These are phyloP conservation scores for Yponomeuta cagnagella DNA, from an alignment of 2,888 invertebrate species.

Conservation along the genomic window DNA sequence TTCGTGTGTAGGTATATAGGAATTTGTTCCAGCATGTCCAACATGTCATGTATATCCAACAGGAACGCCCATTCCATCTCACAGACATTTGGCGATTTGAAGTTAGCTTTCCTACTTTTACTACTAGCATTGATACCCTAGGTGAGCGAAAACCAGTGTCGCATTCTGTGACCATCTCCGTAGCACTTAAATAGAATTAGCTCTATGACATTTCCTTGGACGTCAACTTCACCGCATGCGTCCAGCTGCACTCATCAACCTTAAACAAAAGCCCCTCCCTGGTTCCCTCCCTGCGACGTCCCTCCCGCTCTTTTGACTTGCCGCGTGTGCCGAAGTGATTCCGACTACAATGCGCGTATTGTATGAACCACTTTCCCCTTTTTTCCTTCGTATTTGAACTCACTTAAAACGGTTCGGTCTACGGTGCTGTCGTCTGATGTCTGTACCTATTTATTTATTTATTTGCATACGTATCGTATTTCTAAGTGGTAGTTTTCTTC, in stretches of 20 bases:
- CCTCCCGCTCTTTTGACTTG: conserved; percentile 21
- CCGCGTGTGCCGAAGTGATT: conserved; percentile 47
- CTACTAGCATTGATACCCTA: no score
- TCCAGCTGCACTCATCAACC: conserved; percentile 4
- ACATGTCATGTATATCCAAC: no score
- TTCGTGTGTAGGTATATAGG: no score
- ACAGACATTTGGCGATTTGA: no score
- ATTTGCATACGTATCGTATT: background rate
- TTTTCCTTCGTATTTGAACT: conserved; percentile 64
- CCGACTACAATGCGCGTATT: conserved; percentile 44
- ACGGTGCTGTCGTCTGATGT: conserved; percentile 29
- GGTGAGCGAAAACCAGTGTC: no score
- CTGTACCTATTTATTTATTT: conserved; percentile 43
- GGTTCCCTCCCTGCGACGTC: background rate
- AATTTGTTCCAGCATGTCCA: no score
- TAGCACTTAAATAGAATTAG: background rate
- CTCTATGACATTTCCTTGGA: background rate
- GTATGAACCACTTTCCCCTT: conserved; percentile 37
- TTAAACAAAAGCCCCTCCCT: conserved; percentile 11
- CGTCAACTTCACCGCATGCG: conserved; percentile 5
- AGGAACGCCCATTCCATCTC: no score
- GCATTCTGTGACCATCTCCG: background rate
- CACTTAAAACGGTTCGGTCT: conserved; percentile 46
- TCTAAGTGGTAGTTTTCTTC: background rate
- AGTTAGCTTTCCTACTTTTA: no score